Percentiles rank a stretch among this genome's conserved stretches.
phyloP scores from a whole-genome alignment of 2,113 vertebrate species.

The Rhagologus leucostigma region DNA sequence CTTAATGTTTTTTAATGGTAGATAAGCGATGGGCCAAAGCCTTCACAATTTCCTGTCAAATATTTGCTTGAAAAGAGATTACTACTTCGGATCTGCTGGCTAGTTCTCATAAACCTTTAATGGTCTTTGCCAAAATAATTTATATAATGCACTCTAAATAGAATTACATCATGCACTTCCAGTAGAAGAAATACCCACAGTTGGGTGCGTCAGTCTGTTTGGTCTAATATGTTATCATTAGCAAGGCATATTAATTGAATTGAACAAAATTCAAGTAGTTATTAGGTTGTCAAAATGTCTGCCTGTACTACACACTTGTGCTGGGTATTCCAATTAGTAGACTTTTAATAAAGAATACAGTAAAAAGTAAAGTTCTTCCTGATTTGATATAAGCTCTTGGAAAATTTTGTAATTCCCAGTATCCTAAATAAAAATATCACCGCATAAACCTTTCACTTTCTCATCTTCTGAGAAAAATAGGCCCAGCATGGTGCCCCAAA shows the following conservation, averaged over 20 bases:
- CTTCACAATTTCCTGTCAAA: conserved; percentile 37
- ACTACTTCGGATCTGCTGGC: conserved; percentile 28
- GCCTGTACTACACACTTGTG: neutral
- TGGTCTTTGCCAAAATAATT: conserved; percentile 53
- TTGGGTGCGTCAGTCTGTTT: neutral
- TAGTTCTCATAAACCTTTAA: conserved; percentile 51
- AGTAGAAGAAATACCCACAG: neutral
- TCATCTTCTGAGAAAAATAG: neutral
- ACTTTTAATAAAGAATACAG: neutral
- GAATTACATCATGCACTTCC: conserved; percentile 29
- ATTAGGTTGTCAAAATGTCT: neutral
- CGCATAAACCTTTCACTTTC: neutral
- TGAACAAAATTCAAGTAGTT: neutral
- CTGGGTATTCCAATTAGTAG: neutral
- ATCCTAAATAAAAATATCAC: neutral
- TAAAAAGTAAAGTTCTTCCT: neutral
- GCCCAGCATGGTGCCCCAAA: neutral
- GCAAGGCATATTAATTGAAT: neutral
- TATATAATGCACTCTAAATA: conserved; percentile 40
- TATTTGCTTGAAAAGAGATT: conserved; percentile 28
- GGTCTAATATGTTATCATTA: neutral
- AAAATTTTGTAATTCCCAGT: neutral
- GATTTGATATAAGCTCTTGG: neutral
- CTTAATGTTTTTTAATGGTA: conserved; percentile 47
- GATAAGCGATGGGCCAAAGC: neutral